Conservation (phyloP, 2,888 invertebrate genomes). For the Alcis repandata region DNA sequence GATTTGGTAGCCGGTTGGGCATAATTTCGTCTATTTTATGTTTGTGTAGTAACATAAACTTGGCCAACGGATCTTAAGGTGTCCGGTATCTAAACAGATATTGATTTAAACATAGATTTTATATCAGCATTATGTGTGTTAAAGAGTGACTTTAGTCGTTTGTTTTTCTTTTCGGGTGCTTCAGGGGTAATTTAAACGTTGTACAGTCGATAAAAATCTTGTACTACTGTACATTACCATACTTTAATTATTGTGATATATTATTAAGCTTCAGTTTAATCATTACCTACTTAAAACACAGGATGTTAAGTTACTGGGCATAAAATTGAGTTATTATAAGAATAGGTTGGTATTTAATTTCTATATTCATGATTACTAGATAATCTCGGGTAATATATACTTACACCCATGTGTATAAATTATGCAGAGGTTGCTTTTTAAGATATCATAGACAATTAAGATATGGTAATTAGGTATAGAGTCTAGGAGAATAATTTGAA, state of each 20-base stretch:
- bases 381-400: not conserved
- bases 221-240: slow-evolving; percentile 13
- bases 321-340: slow-evolving; percentile 28
- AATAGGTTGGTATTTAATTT: not conserved
- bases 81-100: slow-evolving; percentile 66
- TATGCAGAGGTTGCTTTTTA: not conserved
- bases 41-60: slow-evolving; percentile 69
- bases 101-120: slow-evolving; percentile 53
- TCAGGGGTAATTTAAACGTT: slow-evolving; percentile 18
- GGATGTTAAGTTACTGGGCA: slow-evolving; percentile 15
- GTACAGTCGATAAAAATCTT: slow-evolving; percentile 1
- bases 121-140: slow-evolving; percentile 47
- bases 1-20: slow-evolving; percentile 60
- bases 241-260: not conserved
- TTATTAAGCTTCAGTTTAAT: not conserved
- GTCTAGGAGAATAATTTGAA: too few species aligned
- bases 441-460: slow-evolving; percentile 7
- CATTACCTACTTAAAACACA: not conserved
- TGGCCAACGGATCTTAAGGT: slow-evolving; percentile 63
- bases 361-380: slow-evolving; percentile 1
- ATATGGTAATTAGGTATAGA: not conserved
- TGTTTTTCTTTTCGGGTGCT: slow-evolving; percentile 19
- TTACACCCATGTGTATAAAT: not conserved
- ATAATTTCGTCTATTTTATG: slow-evolving; percentile 77
- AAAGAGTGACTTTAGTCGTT: slow-evolving; percentile 42